phyloP scores from a whole-genome alignment of 2,888 invertebrate species.

The Coelinius sp. region DNA sequence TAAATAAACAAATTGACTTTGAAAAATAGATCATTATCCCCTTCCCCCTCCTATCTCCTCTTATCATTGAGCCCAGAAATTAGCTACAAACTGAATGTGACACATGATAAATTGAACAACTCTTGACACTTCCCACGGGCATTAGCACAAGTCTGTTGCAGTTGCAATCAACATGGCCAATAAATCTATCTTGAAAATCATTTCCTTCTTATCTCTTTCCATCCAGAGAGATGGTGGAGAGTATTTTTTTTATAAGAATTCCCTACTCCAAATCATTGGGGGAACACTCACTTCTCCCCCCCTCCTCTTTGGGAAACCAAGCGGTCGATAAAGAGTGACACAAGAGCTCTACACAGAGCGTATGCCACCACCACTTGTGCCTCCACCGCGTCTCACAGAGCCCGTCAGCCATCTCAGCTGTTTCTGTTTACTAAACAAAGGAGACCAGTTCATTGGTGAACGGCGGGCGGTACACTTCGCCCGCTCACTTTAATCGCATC shows the following conservation, averaged over 20 bases:
- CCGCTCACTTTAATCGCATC: conserved; percentile 37
- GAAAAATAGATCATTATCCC: too few relatives aligned
- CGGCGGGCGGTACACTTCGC: conserved; percentile 55
- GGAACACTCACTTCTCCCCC: not conserved
- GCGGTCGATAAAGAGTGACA: conserved; percentile 15
- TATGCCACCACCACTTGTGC: conserved; percentile 32
- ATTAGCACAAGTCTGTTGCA: not conserved
- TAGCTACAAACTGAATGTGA: not conserved
- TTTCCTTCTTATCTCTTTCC: conserved; percentile 28
- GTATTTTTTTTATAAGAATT: too few relatives aligned
- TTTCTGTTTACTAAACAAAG: conserved; percentile 71
- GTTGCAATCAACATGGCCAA: not conserved
- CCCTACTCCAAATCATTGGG: too few relatives aligned
- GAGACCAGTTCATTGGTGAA: conserved; percentile 60
- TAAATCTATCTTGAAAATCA: not conserved
- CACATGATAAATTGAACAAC: not conserved
- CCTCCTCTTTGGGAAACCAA: not conserved
- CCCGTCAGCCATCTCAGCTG: conserved; percentile 63
- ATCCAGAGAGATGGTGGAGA: not conserved
- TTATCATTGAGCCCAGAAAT: not conserved
- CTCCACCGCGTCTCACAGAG: conserved; percentile 36
- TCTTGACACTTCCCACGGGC: not conserved
- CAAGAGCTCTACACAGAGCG: conserved; percentile 25
- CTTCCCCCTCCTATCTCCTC: too few relatives aligned
- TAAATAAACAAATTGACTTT: conserved; percentile 33